Evolutionary conservation across 2,113 vertebrate genomes (phyloP).

Genomic region (Salvator merianae): DNA sequence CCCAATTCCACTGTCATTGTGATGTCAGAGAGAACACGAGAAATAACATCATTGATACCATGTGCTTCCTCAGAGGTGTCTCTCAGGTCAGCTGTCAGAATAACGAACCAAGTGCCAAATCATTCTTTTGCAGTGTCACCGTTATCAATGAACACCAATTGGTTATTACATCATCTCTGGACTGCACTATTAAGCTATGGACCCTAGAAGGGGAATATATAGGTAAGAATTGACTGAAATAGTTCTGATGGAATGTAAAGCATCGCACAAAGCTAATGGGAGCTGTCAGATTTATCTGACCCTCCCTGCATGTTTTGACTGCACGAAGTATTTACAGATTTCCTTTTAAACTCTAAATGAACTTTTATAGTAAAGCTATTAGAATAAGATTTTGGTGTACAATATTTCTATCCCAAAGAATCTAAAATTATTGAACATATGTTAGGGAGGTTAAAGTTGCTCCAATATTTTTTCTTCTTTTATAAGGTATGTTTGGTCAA

Average conservation of each 20-base stretch:
- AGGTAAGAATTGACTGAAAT: constrained; percentile 17
- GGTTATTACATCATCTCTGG: constrained; percentile 44
- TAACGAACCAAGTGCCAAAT: not conserved
- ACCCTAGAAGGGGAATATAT: constrained; percentile 39
- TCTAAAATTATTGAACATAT: no score
- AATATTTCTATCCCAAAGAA: no score
- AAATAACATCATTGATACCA: not conserved
- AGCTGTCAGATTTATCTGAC: not conserved
- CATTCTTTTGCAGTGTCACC: constrained; percentile 14
- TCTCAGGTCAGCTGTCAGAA: not conserved
- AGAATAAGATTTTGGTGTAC: no score
- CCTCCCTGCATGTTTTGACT: not conserved
- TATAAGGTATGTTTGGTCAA: constrained; percentile 50
- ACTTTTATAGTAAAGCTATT: no score
- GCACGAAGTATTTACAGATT: no score
- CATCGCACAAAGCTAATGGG: not conserved
- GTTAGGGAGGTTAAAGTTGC: no score
- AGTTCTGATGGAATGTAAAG: no score
- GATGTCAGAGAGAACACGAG: not conserved
- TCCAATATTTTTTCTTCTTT: not conserved
- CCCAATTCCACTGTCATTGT: not conserved
- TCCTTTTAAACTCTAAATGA: no score
- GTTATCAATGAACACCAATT: constrained; percentile 36
- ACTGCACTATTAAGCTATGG: constrained; percentile 55
- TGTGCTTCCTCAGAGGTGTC: no score